Evolutionary conservation across 2,888 invertebrate genomes (phyloP).

Genomic region (Zootermopsis nevadensis): DNA sequence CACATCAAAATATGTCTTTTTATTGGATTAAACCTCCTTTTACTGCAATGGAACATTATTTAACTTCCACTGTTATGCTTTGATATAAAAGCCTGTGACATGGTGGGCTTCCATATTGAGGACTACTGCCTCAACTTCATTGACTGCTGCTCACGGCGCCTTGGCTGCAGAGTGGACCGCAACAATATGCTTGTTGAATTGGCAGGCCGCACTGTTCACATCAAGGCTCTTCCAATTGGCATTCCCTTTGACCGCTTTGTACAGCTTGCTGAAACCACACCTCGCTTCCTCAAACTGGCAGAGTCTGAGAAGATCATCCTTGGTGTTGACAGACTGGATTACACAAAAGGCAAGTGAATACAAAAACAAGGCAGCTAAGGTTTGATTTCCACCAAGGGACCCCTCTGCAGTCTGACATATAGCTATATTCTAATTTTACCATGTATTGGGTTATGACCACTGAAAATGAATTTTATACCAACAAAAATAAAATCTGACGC

Average conservation of each 20-base stretch:
- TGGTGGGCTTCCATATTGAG: conserved; percentile 93
- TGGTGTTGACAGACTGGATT: conserved; percentile 90
- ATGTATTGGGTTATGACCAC: no score
- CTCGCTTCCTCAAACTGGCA: conserved; percentile 52
- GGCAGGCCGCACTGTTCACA: conserved; percentile 85
- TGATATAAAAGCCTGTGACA: conserved; percentile 67
- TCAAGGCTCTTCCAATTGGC: conserved; percentile 88
- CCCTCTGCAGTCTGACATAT: no score
- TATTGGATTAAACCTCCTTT: no score
- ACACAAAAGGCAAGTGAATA: conserved; percentile 76
- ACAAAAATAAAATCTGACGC: no score
- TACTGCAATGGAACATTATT: no score
- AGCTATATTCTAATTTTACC: no score
- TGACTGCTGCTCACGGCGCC: conserved; percentile 87
- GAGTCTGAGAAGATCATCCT: conserved; percentile 73
- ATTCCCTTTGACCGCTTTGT: conserved; percentile 90
- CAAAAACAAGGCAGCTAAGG: no score
- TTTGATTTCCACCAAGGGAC: no score
- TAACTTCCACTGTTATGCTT: no score
- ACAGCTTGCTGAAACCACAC: conserved; percentile 75
- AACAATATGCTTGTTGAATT: conserved; percentile 89
- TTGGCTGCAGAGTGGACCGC: conserved; percentile 89
- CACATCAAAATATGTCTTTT: no score
- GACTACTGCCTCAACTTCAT: conserved; percentile 93
- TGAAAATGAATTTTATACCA: no score